phyloP scores from a whole-genome alignment of 2,113 vertebrate genomes.

The Natator depressus region DNA sequence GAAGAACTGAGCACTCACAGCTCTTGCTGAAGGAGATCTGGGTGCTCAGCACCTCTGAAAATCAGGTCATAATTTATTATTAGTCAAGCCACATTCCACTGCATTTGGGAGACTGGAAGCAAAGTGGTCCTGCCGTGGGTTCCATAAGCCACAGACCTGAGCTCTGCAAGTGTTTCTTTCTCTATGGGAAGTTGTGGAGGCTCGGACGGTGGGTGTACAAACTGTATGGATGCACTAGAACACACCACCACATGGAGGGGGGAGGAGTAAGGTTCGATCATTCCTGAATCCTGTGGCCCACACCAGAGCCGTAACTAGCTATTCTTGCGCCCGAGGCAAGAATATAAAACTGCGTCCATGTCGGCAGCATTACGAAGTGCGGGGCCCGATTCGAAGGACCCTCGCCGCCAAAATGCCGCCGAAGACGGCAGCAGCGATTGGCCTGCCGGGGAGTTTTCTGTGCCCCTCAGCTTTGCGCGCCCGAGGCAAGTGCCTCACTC shows the following conservation, averaged over 20 bases:
- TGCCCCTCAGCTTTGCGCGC: too few species aligned
- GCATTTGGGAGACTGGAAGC: background rate
- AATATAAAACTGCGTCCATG: too few species aligned
- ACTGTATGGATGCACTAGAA: background rate
- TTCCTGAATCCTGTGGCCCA: background rate
- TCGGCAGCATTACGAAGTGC: too few species aligned
- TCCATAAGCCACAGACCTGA: background rate
- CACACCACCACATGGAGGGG: background rate
- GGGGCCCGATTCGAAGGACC: too few species aligned
- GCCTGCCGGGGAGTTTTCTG: too few species aligned
- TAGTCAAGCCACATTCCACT: background rate
- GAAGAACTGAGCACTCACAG: background rate
- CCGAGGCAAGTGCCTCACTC: too few species aligned
- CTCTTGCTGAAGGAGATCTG: background rate
- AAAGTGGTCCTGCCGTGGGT: background rate
- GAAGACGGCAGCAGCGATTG: too few species aligned
- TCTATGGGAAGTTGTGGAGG: background rate
- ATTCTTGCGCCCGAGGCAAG: too few species aligned
- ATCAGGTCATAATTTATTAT: background rate
- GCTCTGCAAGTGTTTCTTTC: background rate
- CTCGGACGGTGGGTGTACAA: background rate
- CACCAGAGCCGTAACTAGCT: too few species aligned
- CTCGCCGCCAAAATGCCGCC: too few species aligned
- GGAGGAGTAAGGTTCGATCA: background rate
- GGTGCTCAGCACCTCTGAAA: background rate